Evolutionary conservation across 37 sponge, comb jelly and placozoan species (phyloP), one percentile per base, ranked within the genome.

Genomic region (Ephydatia muelleri): DNA sequence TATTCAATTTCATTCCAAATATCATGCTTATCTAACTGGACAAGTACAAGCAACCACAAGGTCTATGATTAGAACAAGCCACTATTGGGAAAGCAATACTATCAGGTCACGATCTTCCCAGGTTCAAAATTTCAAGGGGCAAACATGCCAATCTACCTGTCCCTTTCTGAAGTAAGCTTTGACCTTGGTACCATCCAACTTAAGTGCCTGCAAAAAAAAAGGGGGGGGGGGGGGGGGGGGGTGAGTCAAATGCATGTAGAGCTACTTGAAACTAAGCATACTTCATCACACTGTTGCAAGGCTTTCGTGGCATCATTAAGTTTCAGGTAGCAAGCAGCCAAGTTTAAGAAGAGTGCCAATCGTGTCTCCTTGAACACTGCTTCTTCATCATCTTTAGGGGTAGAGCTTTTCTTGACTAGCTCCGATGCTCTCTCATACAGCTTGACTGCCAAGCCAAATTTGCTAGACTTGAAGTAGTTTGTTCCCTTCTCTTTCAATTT

Each of bases 91-190:
- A n/a, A n/a, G n/a, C n/a, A n/a, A n/a, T n/a, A n/a, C n/a, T n/a
- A n/a, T n/a, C n/a, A n/a, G n/a, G n/a, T n/a, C n/a, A n/a, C n/a
- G n/a, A n/a, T n/a, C n/a, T n/a, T n/a, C n/a, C n/a, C n/a, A n/a
- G n/a, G n/a, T n/a, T n/a, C n/a, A n/a, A n/a, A n/a, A n/a, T n/a
- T n/a, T n/a, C n/a, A n/a, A n/a, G n/a, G n/a, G n/a, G n/a, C n/a
- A n/a, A n/a, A n/a, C n/a, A n/a, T n/a, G n/a, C n/a, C n/a, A n/a
- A 71, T 80, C 73, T 49, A 95, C 95, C 89, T 96, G 96, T 0
- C 96, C 98, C 72, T 83, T 77, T 76, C 98, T 92, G 75, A 94
- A 98, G 36, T 87, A 85, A n/a, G 93, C 96, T 72, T 98, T 98
- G 37, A 96, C 72, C 73, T 98, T 98, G 6, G 30, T 65, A 0